Conservation (phyloP, 2,113 vertebrate species). For the Tragelaphus imberbis region DNA sequence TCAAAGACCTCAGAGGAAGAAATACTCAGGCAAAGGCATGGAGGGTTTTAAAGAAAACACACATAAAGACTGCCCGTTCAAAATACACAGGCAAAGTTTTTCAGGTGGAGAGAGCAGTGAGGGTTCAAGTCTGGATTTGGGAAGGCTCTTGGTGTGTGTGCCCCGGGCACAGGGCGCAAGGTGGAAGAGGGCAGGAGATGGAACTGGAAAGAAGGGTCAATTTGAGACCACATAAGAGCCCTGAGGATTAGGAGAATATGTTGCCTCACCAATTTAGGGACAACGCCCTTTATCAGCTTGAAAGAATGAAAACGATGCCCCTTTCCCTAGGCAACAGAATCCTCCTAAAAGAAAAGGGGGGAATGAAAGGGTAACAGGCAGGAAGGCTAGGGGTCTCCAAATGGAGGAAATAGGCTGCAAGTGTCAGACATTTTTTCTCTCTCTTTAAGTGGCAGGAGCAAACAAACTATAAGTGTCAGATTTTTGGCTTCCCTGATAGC, state of each 20-base stretch:
- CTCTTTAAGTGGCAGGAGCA: background rate
- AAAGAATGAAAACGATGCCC: background rate
- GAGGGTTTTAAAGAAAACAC: background rate
- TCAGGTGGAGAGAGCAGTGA: background rate
- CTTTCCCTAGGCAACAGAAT: background rate
- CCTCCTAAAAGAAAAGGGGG: background rate
- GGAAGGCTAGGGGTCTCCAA: background rate
- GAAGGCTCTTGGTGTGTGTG: background rate
- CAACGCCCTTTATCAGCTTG: background rate
- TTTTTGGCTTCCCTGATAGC: background rate
- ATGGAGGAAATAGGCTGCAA: background rate
- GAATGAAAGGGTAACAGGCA: background rate
- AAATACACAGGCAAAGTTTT: background rate
- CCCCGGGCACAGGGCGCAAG: too few relatives aligned
- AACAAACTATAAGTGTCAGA: background rate
- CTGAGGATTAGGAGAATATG: background rate
- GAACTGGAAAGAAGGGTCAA: background rate
- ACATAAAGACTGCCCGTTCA: background rate
- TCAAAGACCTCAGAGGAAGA: background rate
- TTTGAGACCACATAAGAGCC: fast-evolving
- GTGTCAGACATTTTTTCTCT: background rate
- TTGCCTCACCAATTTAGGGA: background rate
- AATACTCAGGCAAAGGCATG: too few relatives aligned
- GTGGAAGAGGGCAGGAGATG: background rate
- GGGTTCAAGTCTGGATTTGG: background rate